Evolutionary conservation across 2,888 invertebrate species (phyloP).

Genomic region (Calameuta pallipes): DNA sequence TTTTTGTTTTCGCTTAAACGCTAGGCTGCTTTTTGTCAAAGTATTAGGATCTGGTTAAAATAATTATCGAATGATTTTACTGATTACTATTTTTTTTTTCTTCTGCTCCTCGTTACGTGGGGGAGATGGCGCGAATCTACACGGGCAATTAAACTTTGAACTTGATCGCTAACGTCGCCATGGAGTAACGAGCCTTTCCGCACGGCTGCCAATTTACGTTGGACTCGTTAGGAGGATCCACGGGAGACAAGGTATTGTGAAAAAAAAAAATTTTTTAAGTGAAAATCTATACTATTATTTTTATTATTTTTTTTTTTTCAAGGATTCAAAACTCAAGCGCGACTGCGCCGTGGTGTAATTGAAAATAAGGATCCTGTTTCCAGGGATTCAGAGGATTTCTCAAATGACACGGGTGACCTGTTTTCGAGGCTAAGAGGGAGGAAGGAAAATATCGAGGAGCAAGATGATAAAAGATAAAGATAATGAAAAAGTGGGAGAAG

Average conservation of each 20-base stretch:
- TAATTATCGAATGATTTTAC: not conserved
- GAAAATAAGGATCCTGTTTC: not conserved
- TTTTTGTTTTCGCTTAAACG: no score
- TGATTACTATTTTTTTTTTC: not conserved
- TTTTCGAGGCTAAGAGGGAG: not conserved
- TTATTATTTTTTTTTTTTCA: no score
- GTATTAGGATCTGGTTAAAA: not conserved
- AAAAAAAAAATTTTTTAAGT: not conserved
- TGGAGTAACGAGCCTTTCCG: not conserved
- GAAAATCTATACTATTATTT: not conserved
- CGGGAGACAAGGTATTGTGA: not conserved
- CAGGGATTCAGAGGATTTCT: not conserved
- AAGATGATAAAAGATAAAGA: not conserved
- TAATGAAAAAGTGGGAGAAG: no score
- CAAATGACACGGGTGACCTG: not conserved
- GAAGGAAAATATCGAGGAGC: not conserved
- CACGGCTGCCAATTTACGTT: not conserved
- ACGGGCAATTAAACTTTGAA: not conserved
- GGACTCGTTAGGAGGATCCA: not conserved
- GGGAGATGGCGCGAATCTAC: not conserved
- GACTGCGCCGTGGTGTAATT: not conserved
- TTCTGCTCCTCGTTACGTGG: no score
- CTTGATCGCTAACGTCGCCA: not conserved
- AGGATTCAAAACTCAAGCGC: not conserved
- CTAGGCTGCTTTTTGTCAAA: not conserved